Conservation (phyloP, 2,888 invertebrate genomes). For the Oxytorus armatus region DNA sequence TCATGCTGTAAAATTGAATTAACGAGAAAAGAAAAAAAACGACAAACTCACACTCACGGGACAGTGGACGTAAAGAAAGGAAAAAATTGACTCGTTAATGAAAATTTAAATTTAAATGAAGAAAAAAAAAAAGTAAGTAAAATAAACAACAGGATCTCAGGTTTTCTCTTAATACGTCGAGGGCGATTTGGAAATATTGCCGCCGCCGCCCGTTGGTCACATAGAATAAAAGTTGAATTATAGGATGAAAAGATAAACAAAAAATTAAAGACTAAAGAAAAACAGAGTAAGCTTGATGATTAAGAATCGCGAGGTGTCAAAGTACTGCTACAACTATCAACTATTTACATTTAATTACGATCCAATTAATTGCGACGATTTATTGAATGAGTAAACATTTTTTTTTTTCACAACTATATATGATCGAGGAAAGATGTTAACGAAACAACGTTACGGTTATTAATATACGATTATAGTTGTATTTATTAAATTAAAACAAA, state of each 20-base stretch:
- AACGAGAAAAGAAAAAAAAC: neutral
- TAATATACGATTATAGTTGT: conserved; percentile 57
- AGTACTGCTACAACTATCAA: conserved; percentile 78
- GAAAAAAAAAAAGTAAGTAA: conserved; percentile 26
- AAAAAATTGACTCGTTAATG: neutral
- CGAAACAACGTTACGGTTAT: conserved; percentile 52
- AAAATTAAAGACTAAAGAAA: conserved; percentile 65
- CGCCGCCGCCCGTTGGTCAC: conserved; percentile 71
- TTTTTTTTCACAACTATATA: too few species aligned
- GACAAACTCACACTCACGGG: neutral
- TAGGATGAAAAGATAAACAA: conserved; percentile 29
- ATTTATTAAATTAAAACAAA: too few species aligned
- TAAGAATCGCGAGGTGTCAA: conserved; percentile 78
- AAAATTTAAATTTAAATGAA: neutral
- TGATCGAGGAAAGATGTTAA: neutral
- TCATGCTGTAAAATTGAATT: too few species aligned
- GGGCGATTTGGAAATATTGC: conserved; percentile 79
- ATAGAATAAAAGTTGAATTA: conserved; percentile 70
- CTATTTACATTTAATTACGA: conserved; percentile 69
- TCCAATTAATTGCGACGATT: conserved; percentile 72
- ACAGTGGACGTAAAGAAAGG: too few species aligned
- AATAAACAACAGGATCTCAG: conserved; percentile 66
- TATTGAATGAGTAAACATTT: conserved; percentile 59
- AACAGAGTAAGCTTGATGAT: too few species aligned
- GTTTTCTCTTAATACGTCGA: conserved; percentile 66